These are phyloP conservation scores for Microctonus brassicae DNA, from an alignment of 2,888 invertebrate species.

Conservation along the genomic window DNA sequence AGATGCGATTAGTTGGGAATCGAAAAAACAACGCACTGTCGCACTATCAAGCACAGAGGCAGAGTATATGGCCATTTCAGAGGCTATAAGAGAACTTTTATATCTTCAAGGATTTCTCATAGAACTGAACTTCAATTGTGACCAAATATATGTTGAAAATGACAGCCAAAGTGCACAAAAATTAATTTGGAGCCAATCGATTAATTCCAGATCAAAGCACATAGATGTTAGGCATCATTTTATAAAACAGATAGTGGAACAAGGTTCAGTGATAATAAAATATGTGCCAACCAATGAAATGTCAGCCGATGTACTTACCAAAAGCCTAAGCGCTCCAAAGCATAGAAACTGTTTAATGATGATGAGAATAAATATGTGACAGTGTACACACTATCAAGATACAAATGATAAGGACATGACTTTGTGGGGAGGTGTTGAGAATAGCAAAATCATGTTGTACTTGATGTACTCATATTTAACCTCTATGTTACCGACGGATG, in stretches of 20 bases:
- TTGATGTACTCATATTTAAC: no score
- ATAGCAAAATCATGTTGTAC: no score
- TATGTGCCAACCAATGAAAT: constrained; percentile 17
- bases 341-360: not conserved
- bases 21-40: not conserved
- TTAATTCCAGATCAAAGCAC: constrained; percentile 12
- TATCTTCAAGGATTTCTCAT: not conserved
- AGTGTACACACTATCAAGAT: no score
- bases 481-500: no score
- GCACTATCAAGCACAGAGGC: constrained; percentile 20
- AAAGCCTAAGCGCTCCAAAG: constrained; percentile 66
- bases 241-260: not conserved
- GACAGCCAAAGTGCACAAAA: constrained; percentile 18
- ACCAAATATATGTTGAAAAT: no score
- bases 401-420: no score
- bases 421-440: no score
- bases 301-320: constrained; percentile 26
- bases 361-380: not conserved
- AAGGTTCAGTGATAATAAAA: not conserved
- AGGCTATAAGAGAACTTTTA: constrained; percentile 6
- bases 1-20: no score
- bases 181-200: not conserved
- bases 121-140: not conserved
- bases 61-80: constrained; percentile 4
- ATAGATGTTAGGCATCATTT: constrained; percentile 27